phyloP scores from a whole-genome alignment of 2,888 invertebrate genomes.

The Zelleria hepariella region DNA sequence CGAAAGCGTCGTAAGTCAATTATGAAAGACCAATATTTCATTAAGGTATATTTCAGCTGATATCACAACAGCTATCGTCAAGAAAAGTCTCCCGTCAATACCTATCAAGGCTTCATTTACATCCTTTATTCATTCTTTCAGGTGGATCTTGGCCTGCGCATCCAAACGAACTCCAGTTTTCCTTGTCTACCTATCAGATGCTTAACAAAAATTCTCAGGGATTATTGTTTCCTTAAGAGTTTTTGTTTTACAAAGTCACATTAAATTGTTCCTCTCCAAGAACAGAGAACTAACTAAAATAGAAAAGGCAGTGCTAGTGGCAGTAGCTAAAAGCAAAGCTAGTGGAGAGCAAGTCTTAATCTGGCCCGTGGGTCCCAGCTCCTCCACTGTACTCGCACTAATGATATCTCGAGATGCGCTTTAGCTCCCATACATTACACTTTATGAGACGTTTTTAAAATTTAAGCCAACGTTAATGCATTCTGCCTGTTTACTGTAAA shows the following conservation, averaged over 20 bases:
- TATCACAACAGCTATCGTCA: too few species aligned
- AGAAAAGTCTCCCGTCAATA: too few species aligned
- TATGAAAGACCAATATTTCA: too few species aligned
- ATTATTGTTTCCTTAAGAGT: too few species aligned
- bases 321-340: conserved; percentile 36
- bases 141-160: too few species aligned
- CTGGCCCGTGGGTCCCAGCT: conserved; percentile 37
- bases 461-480: conserved; percentile 68
- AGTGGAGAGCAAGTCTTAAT: conserved; percentile 53
- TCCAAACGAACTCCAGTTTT: too few species aligned
- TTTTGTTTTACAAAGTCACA: conserved; percentile 17
- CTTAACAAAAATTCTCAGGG: too few species aligned
- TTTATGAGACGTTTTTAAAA: conserved; percentile 70
- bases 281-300: conserved; percentile 24
- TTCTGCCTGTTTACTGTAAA: conserved; percentile 62
- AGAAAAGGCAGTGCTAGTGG: conserved; percentile 25
- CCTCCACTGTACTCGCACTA: conserved; percentile 40
- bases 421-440: conserved; percentile 68
- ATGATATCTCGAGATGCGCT: conserved; percentile 67
- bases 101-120: too few species aligned
- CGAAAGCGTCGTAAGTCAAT: too few species aligned
- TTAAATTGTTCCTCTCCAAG: conserved; percentile 28
- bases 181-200: too few species aligned
- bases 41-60: too few species aligned
- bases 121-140: too few species aligned